These are phyloP conservation scores for Phrynocephalus vlangalii DNA, from an alignment of 2,797 vertebrate species.

Conservation along the genomic window DNA sequence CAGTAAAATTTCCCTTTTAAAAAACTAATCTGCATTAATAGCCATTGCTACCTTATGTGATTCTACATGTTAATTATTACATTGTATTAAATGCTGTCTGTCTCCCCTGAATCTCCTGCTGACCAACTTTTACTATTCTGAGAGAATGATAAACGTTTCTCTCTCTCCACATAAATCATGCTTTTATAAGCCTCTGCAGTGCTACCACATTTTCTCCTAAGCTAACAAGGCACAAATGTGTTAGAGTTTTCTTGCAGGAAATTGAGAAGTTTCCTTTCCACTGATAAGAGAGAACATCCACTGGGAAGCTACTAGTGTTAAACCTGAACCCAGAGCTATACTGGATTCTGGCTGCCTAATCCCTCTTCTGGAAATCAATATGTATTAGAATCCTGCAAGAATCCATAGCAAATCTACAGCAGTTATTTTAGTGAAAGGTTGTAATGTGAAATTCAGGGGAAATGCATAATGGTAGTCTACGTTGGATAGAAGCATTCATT, in stretches of 20 bases:
- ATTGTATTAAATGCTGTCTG: neutral
- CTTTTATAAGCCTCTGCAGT: neutral
- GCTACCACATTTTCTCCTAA: neutral
- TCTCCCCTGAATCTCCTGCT: neutral
- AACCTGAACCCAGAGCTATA: too few species aligned
- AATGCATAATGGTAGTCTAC: too few species aligned
- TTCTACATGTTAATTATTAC: constrained; percentile 3
- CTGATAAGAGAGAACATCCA: neutral
- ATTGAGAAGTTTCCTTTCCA: neutral
- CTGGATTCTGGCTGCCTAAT: too few species aligned
- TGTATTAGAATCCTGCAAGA: too few species aligned
- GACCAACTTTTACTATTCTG: neutral
- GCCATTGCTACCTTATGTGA: neutral
- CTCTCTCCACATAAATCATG: neutral
- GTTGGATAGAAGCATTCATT: too few species aligned
- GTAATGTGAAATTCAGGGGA: too few species aligned
- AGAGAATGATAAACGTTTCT: neutral
- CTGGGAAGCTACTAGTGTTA: too few species aligned
- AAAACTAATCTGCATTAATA: neutral
- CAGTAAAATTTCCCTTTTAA: neutral
- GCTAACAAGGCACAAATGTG: neutral
- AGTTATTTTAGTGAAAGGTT: too few species aligned
- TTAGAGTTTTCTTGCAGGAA: neutral
- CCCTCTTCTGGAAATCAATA: too few species aligned
- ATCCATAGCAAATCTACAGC: too few species aligned